Evolutionary conservation across 1,140 invertebrate genomes (phyloP).

Genomic region (Aphelenchoides fujianensis): DNA sequence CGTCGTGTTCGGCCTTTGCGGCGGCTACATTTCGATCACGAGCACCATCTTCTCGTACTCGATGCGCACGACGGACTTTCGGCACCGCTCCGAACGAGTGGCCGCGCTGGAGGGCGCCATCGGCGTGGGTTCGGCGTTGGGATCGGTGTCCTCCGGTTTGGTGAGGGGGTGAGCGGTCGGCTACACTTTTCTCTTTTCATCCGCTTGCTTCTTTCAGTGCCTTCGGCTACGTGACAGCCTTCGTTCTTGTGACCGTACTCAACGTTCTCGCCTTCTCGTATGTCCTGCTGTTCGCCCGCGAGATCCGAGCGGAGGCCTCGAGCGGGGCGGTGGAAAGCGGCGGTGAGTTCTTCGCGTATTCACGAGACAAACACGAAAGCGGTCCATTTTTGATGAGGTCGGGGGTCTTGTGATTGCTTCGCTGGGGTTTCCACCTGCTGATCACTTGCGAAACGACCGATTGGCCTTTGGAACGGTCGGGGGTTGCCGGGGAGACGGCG

Average conservation of each 20-base stretch:
- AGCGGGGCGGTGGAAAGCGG: too few relatives aligned
- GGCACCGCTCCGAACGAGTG: conserved; percentile 35
- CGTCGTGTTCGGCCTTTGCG: conserved; percentile 50
- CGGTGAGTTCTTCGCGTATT: too few relatives aligned
- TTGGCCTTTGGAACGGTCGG: too few relatives aligned
- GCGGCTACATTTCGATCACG: conserved; percentile 54
- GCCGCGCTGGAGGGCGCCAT: conserved; percentile 46
- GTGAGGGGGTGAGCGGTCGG: conserved; percentile 48
- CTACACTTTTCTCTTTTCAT: conserved; percentile 18
- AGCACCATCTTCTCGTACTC: conserved; percentile 29
- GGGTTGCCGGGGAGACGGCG: too few relatives aligned
- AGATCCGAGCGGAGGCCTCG: not conserved
- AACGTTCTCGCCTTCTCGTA: conserved; percentile 27
- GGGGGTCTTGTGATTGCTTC: too few relatives aligned
- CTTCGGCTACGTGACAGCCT: conserved; percentile 32
- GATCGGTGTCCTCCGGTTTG: conserved; percentile 37
- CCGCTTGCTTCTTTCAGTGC: conserved; percentile 27
- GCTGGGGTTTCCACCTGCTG: too few relatives aligned
- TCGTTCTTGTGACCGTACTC: conserved; percentile 30
- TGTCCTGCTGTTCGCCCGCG: conserved; percentile 27
- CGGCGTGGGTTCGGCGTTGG: conserved; percentile 38
- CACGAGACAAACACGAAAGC: conserved; percentile 13
- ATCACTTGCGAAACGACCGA: too few relatives aligned
- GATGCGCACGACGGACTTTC: conserved; percentile 6
- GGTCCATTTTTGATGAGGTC: not conserved